Evolutionary conservation across 1,140 invertebrate genomes (phyloP).

Genomic region (Diploscapter pachys): DNA sequence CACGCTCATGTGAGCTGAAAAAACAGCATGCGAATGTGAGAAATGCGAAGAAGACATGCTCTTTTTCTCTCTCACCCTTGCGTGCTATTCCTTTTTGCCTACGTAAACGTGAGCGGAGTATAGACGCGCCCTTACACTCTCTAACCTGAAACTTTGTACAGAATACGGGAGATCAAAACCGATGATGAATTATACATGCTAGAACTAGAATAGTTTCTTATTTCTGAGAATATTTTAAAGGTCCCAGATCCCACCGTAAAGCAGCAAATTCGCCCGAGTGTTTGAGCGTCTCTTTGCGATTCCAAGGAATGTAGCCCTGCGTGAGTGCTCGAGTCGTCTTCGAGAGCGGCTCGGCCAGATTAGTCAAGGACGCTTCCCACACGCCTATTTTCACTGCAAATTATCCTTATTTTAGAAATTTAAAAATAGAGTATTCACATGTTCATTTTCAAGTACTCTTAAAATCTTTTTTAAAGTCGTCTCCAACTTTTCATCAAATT

Average conservation of each 20-base stretch:
- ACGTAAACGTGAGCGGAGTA: too few relatives aligned
- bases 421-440: not conserved
- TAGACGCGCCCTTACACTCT: too few relatives aligned
- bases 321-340: constrained; percentile 34
- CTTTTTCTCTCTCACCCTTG: too few relatives aligned
- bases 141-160: too few relatives aligned
- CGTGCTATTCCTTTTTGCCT: too few relatives aligned
- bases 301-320: constrained; percentile 40
- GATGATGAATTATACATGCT: too few relatives aligned
- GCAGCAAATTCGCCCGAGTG: constrained; percentile 49
- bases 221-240: not conserved
- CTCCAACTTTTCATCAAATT: too few relatives aligned
- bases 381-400: constrained; percentile 44
- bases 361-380: constrained; percentile 46
- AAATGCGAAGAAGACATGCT: too few relatives aligned
- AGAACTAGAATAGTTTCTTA: not conserved
- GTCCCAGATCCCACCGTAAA: constrained; percentile 11
- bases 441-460: not conserved
- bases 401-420: not conserved
- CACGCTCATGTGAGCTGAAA: too few relatives aligned
- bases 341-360: constrained; percentile 43
- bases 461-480: too few relatives aligned
- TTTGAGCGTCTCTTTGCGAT: constrained; percentile 36
- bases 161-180: too few relatives aligned
- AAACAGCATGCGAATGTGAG: too few relatives aligned